phyloP scores from a whole-genome alignment of 2,113 vertebrate species.

The Cololabis saira region DNA sequence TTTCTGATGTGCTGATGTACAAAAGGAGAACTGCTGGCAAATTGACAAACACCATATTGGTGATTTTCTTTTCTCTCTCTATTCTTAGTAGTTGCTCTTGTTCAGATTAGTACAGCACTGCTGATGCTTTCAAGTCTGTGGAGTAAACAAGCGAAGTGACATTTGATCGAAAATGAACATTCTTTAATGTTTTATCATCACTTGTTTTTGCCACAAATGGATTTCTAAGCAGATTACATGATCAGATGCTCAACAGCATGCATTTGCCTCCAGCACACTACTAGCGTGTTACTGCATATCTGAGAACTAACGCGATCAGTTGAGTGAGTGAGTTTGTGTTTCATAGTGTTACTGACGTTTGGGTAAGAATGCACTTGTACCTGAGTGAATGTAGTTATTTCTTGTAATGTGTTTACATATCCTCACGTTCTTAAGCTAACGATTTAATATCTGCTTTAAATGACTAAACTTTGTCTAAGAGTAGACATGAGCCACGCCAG shows the following conservation, averaged over 20 bases:
- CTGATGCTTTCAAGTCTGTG: slow-evolving; percentile 35
- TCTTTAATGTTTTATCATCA: slow-evolving; percentile 13
- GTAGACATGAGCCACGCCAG: slow-evolving; percentile 46
- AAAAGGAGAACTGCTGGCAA: slow-evolving; percentile 45
- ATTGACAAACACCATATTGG: slow-evolving; percentile 75
- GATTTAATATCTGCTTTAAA: slow-evolving; percentile 61
- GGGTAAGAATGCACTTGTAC: slow-evolving; percentile 81
- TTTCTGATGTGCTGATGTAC: slow-evolving; percentile 41
- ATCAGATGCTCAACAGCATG: slow-evolving; percentile 50
- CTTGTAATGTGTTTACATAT: slow-evolving; percentile 69
- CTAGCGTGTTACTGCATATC: slow-evolving; percentile 38
- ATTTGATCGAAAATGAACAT: slow-evolving; percentile 10
- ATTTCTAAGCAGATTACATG: slow-evolving; percentile 5
- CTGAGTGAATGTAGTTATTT: slow-evolving; percentile 79
- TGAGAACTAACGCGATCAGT: slow-evolving; percentile 56
- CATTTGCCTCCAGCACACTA: slow-evolving; percentile 47
- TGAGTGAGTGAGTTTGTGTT: slow-evolving; percentile 61
- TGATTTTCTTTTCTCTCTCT: slow-evolving; percentile 46
- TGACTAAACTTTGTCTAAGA: slow-evolving; percentile 48
- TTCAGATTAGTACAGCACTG: slow-evolving; percentile 54
- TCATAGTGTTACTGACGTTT: slow-evolving; percentile 70
- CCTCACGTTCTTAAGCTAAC: slow-evolving; percentile 66
- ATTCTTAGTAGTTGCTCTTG: slow-evolving; percentile 34
- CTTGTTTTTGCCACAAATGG: slow-evolving; percentile 18
- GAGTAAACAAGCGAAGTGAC: slow-evolving; percentile 30